Conservation (phyloP, 2,888 invertebrate species). For the Lasioglossum lativentre region DNA sequence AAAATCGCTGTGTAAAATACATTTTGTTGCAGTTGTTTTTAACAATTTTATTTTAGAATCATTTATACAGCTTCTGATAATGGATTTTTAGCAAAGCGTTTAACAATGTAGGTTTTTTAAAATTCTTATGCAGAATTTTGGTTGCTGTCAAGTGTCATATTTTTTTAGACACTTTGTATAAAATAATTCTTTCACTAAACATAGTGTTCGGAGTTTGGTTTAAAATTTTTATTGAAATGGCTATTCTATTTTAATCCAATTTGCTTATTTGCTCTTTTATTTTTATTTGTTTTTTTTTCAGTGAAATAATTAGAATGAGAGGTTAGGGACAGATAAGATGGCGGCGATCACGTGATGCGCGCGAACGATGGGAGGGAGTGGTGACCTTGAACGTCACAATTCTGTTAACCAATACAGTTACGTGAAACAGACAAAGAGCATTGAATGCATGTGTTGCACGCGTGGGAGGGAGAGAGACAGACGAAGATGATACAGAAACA, state of each 20-base stretch:
- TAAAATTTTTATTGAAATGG: background rate
- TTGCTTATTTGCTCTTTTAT: background rate
- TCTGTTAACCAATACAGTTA: background rate
- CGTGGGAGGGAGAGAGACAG: constrained; percentile 46
- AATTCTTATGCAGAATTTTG: background rate
- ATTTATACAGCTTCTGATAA: background rate
- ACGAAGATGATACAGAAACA: constrained; percentile 49
- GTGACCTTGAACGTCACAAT: background rate
- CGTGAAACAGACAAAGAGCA: constrained; percentile 11
- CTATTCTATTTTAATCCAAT: background rate
- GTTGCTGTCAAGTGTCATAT: background rate
- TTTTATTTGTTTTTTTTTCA: background rate
- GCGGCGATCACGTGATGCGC: background rate
- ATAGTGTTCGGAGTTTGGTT: background rate
- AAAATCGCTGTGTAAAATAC: background rate
- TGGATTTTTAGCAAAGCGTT: background rate
- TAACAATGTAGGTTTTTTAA: background rate
- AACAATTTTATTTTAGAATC: background rate
- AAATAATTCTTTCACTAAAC: background rate
- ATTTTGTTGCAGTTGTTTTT: background rate
- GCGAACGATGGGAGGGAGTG: background rate
- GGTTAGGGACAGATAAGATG: background rate
- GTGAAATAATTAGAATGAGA: background rate
- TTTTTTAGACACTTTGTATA: background rate
- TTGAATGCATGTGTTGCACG: constrained; percentile 38